phyloP scores from a whole-genome alignment of 2,797 vertebrate species.

The Dromococcyx pavoninus region DNA sequence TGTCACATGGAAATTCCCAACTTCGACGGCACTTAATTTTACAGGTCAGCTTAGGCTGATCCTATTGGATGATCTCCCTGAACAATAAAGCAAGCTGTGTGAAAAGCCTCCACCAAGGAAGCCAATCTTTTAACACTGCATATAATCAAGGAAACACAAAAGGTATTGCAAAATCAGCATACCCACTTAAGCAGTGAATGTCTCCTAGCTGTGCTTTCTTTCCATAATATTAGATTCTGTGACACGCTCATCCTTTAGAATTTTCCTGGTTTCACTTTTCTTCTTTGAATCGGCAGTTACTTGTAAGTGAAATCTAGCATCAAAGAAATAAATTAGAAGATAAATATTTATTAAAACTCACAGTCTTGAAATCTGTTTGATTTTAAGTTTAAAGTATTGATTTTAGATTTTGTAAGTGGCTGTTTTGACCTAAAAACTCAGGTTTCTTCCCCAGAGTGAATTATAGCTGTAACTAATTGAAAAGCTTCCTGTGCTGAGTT shows the following conservation, averaged over 20 bases:
- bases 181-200: not conserved
- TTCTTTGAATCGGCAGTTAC: not conserved
- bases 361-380: not conserved
- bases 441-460: not conserved
- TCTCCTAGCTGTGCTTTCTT: not conserved
- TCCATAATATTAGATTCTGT: not conserved
- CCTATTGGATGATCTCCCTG: not conserved
- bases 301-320: not conserved
- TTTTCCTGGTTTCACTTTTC: not conserved
- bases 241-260: not conserved
- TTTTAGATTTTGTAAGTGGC: not conserved
- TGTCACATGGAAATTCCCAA: slow-evolving; percentile 21
- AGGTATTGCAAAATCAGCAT: not conserved
- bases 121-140: not conserved
- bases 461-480: not conserved
- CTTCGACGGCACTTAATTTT: not conserved
- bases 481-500: not conserved
- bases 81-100: not conserved
- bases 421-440: not conserved
- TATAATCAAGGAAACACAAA: not conserved
- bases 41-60: slow-evolving; percentile 43
- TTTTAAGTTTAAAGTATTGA: not conserved
- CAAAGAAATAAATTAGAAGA: not conserved
- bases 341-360: not conserved
- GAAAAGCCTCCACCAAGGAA: slow-evolving; percentile 1